Evolutionary conservation across 2,888 invertebrate genomes (phyloP).

Genomic region (Pseudococcus jackbeardsleyi): DNA sequence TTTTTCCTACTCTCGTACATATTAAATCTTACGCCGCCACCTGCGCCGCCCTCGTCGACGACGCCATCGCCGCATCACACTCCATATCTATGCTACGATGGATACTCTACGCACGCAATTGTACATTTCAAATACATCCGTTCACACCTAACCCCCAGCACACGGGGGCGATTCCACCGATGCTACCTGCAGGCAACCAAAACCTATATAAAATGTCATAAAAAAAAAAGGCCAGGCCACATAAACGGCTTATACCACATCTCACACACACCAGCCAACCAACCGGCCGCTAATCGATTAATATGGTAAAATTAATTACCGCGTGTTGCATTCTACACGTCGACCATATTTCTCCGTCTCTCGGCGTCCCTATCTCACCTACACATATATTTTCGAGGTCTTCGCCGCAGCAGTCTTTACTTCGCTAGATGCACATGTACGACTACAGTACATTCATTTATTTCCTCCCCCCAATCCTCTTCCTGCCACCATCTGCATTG

Average conservation of each 20-base stretch:
- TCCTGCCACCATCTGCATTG: background rate
- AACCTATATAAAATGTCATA: background rate
- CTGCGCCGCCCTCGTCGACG: background rate
- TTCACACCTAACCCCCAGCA: too few species aligned
- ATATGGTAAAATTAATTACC: slow-evolving; percentile 39
- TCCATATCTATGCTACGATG: background rate
- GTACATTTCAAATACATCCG: background rate
- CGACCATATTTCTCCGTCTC: background rate
- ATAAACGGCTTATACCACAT: background rate
- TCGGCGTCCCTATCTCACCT: background rate
- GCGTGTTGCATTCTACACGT: slow-evolving; percentile 32
- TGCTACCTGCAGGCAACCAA: too few species aligned
- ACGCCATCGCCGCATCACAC: background rate
- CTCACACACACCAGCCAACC: background rate
- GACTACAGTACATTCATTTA: background rate
- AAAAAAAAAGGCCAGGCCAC: background rate
- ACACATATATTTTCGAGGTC: background rate
- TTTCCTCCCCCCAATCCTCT: background rate
- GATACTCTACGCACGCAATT: background rate
- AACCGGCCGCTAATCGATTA: slow-evolving; percentile 38
- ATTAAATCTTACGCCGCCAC: background rate
- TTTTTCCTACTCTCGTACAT: background rate
- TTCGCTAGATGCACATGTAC: background rate
- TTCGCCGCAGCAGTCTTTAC: background rate
- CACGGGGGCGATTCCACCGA: too few species aligned